Base-by-base conservation (phyloP, 1,140 invertebrate species). In the Paracyclopina nana region DNA sequence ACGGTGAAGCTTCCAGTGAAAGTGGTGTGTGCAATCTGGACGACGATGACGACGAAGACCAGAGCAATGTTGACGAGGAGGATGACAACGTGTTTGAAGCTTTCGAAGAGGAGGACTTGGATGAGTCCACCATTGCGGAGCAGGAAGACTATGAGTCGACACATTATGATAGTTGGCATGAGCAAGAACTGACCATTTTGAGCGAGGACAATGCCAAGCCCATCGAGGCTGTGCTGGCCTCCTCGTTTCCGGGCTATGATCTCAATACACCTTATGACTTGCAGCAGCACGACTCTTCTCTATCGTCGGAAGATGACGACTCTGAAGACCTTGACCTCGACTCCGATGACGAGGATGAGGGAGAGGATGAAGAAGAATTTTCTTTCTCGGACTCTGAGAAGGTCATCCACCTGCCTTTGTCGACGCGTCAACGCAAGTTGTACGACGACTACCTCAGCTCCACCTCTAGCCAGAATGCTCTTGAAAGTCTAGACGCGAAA, bases 61-160 rank as follows among this genome's bases (percentile, higher is more conserved):
- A n/a, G n/a, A n/a, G n/a, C 2, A 20, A 38, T n/a, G 34, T 38
- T 4, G 8, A 16, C 34, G 20, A 20, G 4, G 14, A 44, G 12
- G 24, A n/a, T 14, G 24, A 44, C n/a, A 22, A 24, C 16, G 24
- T 44, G 16, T 44, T 20, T 14, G 16, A 18, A 14, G 16, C 16
- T 18, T 44, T 22, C 4, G 24, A 12, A 20, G 16, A 18, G 2
- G 42, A 44, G 4, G 45, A 48, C 22, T 24, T 8, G 25, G 50
- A 52, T 18, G 50, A 52, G 18, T 52, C 50, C n/a, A 52, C 50
- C 14, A 52, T 52, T n/a, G 18, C 6, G 2, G 50, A 52, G 30
- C 50, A 52, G 38, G 50, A 52, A 22, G 12, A 9, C 2, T 29
- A 52, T 26, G 50, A 52, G 22, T 25, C 18, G 12, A 2, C 34